Base-by-base conservation (phyloP, 2,797 vertebrate genomes). In the Melanitta fusca region DNA sequence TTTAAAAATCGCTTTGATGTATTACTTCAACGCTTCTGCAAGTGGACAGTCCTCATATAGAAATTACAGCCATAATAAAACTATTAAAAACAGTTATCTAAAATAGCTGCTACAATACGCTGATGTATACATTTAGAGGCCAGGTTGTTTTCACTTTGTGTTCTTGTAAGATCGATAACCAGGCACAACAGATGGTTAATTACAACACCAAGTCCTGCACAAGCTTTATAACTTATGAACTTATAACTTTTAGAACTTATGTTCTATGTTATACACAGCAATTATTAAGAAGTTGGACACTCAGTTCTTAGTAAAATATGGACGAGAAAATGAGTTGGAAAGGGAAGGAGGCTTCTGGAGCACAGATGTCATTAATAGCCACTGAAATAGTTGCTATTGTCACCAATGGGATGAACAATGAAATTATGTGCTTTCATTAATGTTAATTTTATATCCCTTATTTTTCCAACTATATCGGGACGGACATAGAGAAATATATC, bases 61-160 rank as follows among this genome's bases (percentile, higher is more conserved):
- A 85, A 89, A 85, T 91, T 65, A 89, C 86, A 96, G 72, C 70
- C 61, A 60, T 90, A 81, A 80, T 74, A 89, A 91, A 93, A 91
- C 84, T 85, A 80, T 80, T 92, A 85, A 94, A 94, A 92, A 4
- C 54, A 91, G 86, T 81, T 92, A 62, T 83, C 92, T 96, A 94
- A 94, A 97, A 91, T 54, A 95, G 95, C 93, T 96, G 96, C 96
- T 96, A 96, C 96, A 95, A 56, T 96, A 83, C 89, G 96, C 94
- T 96, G 94, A 93, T 96, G 64, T n/a, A 62, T 81, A 94, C 79
- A 75, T 87, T 81, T 74, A 91, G 62, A 96, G 93, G 91, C 91
- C 90, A 0, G 84, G 71, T 87, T 83, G 32, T 88, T 95, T 84
- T 65, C 81, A 83, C 61, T 93, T 79, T 73, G 43, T 86, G 54